Percentiles rank a stretch among this genome's conserved stretches.
These are phyloP conservation scores for Ormyrus nitidulus DNA, from an alignment of 2,888 invertebrate genomes.

Conservation along the genomic window DNA sequence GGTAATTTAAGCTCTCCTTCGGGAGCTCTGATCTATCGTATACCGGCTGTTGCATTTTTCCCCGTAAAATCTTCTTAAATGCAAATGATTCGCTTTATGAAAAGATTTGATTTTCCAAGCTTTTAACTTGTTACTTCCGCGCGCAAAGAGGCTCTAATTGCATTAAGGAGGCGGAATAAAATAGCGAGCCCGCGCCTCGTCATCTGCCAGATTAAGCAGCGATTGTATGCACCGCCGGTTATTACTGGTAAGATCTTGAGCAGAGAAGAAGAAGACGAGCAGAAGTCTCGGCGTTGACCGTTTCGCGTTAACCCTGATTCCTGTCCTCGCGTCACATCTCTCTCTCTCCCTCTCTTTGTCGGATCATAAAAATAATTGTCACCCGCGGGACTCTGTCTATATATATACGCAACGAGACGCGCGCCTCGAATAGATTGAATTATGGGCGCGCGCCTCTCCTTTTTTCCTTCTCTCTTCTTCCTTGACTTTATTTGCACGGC, in stretches of 20 bases:
- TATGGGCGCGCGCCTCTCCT: no score
- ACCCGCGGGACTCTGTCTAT: not conserved
- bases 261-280: no score
- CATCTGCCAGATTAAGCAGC: conserved; percentile 20
- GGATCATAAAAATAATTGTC: no score
- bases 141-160: not conserved
- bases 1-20: no score
- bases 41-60: no score
- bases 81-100: no score
- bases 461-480: no score
- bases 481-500: no score
- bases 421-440: not conserved
- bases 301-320: conserved; percentile 27
- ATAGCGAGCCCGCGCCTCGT: conserved; percentile 1
- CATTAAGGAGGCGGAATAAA: conserved; percentile 2
- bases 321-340: not conserved
- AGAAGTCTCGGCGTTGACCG: not conserved
- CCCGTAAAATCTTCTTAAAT: no score
- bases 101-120: no score
- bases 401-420: not conserved
- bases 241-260: conserved; percentile 27
- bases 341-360: not conserved
- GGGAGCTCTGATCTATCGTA: no score
- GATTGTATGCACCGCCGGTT: conserved; percentile 11
- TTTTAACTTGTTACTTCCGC: no score